phyloP scores from a whole-genome alignment of 2,888 invertebrate genomes.

The Lydus trimaculatus region DNA sequence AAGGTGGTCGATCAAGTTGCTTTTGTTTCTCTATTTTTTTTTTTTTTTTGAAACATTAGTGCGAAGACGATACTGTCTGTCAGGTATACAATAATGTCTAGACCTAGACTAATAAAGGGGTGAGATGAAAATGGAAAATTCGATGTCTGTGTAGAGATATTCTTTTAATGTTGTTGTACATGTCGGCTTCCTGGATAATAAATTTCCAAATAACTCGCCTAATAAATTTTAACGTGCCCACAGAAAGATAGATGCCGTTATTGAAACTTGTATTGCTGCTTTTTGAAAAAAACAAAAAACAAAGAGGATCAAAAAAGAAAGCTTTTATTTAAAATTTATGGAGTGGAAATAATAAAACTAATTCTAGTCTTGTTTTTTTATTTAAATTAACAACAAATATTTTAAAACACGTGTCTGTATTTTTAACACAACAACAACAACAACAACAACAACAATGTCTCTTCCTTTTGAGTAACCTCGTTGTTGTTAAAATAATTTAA shows the following conservation, averaged over 20 bases:
- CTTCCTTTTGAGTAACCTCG: background rate
- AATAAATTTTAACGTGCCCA: background rate
- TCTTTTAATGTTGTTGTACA: background rate
- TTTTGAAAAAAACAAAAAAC: background rate
- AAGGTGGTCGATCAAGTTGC: background rate
- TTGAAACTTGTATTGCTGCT: background rate
- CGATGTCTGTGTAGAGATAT: background rate
- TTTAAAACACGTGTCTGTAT: background rate
- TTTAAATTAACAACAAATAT: background rate
- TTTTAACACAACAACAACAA: background rate
- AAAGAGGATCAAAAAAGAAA: background rate
- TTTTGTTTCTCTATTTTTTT: background rate
- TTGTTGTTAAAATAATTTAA: background rate
- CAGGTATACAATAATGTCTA: background rate
- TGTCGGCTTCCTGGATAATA: slow-evolving; percentile 4
- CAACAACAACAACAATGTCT: no score
- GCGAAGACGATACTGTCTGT: background rate
- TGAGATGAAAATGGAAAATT: background rate
- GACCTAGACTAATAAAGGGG: background rate
- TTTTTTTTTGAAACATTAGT: background rate
- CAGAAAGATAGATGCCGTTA: background rate
- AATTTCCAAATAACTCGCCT: slow-evolving; percentile 3
- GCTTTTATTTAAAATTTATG: slow-evolving; percentile 5
- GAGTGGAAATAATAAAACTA: slow-evolving; percentile 1
- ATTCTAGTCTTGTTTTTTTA: background rate